These are phyloP conservation scores for Patella ulyssiponensis DNA, from an alignment of 2,888 invertebrate species.

Conservation along the genomic window DNA sequence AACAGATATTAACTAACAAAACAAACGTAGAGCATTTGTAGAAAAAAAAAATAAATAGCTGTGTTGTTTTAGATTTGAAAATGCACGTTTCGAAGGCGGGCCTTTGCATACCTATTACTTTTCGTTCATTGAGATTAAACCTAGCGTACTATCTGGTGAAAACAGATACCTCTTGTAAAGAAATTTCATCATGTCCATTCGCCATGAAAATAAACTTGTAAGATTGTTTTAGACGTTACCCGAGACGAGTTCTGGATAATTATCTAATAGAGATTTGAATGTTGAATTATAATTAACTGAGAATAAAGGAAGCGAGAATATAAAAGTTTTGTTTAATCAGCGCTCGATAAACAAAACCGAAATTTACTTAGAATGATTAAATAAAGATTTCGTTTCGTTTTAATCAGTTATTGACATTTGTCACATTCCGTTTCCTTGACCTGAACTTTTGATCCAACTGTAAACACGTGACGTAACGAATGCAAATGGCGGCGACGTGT, in stretches of 20 bases:
- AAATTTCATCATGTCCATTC: neutral
- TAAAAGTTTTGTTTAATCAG: neutral
- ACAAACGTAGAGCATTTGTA: no score
- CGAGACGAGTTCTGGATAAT: no score
- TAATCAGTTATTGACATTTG: constrained; percentile 6
- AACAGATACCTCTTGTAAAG: constrained; percentile 1
- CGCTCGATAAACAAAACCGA: neutral
- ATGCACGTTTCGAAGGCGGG: no score
- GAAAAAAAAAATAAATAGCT: no score
- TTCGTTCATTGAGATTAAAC: no score
- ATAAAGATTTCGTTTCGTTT: constrained; percentile 7
- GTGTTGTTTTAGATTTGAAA: no score
- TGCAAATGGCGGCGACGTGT: constrained; percentile 5
- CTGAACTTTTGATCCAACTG: neutral
- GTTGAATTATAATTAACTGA: no score
- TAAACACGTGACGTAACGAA: constrained; percentile 1
- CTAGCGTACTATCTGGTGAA: neutral
- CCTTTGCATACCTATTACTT: no score
- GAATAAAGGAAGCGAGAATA: constrained; percentile 1
- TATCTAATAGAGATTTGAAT: no score
- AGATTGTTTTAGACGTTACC: neutral
- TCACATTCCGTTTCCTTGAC: neutral
- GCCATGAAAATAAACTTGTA: neutral
- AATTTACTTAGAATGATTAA: constrained; percentile 11
- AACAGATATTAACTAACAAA: neutral